These are phyloP conservation scores for Hypothenemus hampei DNA, from an alignment of 1,140 invertebrate genomes.

Conservation along the genomic window DNA sequence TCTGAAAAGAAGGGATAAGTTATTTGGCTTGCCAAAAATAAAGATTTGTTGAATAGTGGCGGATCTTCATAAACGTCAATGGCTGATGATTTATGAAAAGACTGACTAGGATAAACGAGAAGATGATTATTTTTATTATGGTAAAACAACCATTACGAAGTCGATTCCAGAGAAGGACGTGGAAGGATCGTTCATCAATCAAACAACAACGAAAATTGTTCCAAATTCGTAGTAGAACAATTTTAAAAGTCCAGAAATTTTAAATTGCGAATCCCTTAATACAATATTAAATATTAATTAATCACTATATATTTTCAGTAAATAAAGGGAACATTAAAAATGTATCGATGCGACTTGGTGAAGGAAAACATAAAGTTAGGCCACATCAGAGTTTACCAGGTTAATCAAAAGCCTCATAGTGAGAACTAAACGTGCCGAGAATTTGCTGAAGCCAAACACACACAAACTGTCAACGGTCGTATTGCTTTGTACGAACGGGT, in stretches of 20 bases:
- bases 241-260: constrained; percentile 24
- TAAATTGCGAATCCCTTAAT: constrained; percentile 4
- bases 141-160: constrained; percentile 38
- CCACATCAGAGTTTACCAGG: constrained; percentile 24
- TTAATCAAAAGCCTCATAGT: constrained; percentile 23
- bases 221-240: constrained; percentile 27
- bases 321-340: not conserved
- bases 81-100: constrained; percentile 36
- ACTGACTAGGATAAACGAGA: constrained; percentile 37
- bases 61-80: constrained; percentile 39
- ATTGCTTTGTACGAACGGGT: constrained; percentile 17
- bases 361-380: constrained; percentile 23
- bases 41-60: constrained; percentile 36
- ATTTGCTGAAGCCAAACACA: constrained; percentile 24
- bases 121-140: constrained; percentile 40
- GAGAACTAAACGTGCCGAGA: constrained; percentile 28
- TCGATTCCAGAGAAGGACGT: too few species aligned
- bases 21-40: constrained; percentile 30
- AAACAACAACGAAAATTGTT: too few species aligned
- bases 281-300: too few species aligned
- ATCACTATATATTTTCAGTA: not conserved
- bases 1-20: constrained; percentile 23
- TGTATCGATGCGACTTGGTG: too few species aligned
- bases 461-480: constrained; percentile 21
- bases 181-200: constrained; percentile 27